Base-by-base conservation (phyloP, 1,140 invertebrate species). In the Zaprionus lachaisei region DNA sequence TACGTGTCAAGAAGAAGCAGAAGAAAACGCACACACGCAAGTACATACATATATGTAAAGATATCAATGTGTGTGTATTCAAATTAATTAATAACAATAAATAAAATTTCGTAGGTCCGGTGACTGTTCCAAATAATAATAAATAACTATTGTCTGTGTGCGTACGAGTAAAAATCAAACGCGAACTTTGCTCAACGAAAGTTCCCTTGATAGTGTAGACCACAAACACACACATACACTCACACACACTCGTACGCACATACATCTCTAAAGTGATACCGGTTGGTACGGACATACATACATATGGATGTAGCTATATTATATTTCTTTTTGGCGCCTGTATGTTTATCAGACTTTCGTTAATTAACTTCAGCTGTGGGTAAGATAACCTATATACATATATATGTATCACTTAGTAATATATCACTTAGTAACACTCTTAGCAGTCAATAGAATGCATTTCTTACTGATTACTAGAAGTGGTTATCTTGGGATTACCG, bases 11-110 rank as follows among this genome's bases (percentile, higher is more conserved):
- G 63, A 31, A 31, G 41, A 28, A 38, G 11, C 47, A 11, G 31
- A 3, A 9, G 9, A 31, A 31, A 31, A 51, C 26, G 14, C 24
- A 68, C 11, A 44, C 20, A 31, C 26, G 9, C 65, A 61, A 22
- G 15, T 12, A 15, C 15, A 49, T 54, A 37, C 38, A 14, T 44
- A 17, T 9, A 57, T n/a, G 55, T 68, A 60, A 72, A 69, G 61
- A 61, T 74, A 67, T 71, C 6, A 44, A 12, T 57, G 11, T 44
- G 37, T 38, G 51, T 26, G 31, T 54, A 83, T 47, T 83, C 49
- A n/a, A 83, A 78, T 89, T 87, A 87, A 87, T 87, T 87, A 83
- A 75, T 87, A 89, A 89, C 84, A 63, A 63, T 41, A 62, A 47
- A 54, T 55, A 62, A 31, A 74, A 62, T 41, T 15, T 41, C 63